A percentile compares a stretch with the other conserved stretches of the same genome.
These are phyloP conservation scores for Amia ocellicauda DNA, from an alignment of 2,113 vertebrate species.

Conservation along the genomic window DNA sequence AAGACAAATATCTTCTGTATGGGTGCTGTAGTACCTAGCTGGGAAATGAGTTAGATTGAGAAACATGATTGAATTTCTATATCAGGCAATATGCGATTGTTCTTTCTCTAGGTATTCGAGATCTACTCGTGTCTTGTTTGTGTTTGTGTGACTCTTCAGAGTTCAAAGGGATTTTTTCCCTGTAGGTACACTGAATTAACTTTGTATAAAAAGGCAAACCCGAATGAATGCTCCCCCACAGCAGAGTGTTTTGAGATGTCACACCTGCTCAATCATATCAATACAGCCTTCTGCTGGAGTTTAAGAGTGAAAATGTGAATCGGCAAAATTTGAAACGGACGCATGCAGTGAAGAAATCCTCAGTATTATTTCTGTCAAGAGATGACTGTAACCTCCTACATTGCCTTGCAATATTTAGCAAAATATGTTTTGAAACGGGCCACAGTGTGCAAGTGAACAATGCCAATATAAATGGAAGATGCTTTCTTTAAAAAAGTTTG, in stretches of 20 bases:
- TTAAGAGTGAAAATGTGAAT: constrained; percentile 76
- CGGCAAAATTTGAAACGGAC: constrained; percentile 62
- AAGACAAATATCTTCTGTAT: constrained; percentile 47
- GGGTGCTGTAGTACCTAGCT: background rate
- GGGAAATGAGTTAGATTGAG: too few species aligned
- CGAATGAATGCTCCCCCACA: background rate
- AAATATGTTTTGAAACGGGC: too few species aligned
- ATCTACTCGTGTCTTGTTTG: too few species aligned
- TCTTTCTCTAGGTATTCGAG: too few species aligned
- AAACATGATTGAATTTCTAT: too few species aligned
- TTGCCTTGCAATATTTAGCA: constrained; percentile 62
- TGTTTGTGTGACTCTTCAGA: too few species aligned
- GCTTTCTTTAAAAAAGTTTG: too few species aligned
- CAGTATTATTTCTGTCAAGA: constrained; percentile 60
- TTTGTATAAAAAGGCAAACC: background rate
- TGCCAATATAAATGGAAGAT: too few species aligned
- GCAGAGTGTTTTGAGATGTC: background rate
- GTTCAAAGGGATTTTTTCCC: background rate
- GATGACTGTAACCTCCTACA: constrained; percentile 67
- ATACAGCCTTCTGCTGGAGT: constrained; percentile 44
- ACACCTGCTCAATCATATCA: constrained; percentile 1
- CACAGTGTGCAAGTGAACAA: too few species aligned
- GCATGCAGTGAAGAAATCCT: constrained; percentile 43
- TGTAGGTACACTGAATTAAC: background rate
- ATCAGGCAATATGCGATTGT: too few species aligned